Base-by-base conservation (phyloP, 1,140 invertebrate species). In the Drosophila pandora region DNA sequence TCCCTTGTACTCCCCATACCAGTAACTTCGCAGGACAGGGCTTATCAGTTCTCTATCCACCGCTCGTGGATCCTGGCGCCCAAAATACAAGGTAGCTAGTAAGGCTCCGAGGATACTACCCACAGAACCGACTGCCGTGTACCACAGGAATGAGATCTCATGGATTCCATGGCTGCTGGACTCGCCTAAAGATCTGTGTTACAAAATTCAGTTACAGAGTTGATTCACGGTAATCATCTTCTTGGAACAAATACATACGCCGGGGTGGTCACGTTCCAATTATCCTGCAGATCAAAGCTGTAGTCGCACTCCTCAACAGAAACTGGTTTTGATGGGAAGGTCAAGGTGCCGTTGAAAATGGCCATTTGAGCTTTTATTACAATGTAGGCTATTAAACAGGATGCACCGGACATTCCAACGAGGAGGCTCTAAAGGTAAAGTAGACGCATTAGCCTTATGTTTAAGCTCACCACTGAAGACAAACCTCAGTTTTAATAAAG, bases 401-500 rank as follows among this genome's bases (percentile, higher is more conserved):
- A 59, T 3, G 60, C 77, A 1, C 49, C n/a, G 0, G 69, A 73
- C 9, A 84, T 75, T 39, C 85, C 81, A 3, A 72, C 47, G 1
- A 90, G 47, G 13, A 83, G 61, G 22, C 82, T 90, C 82, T 90
- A 32, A 13, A 57, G 41, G 7, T 5, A 6, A 9, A 32, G 21
- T 8, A 23, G 10, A 12, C 9, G 9, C 1, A 10, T 12, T 22
- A 10, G 9, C 7, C 17, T 10, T 30, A 9, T 22, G 22, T 12
- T 43, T 54, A 23, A 12, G 13, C 0, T 2, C 9, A 32, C 8
- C 30, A 2, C 9, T 0, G 5, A 2, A 37, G 8, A 17, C 41
- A 43, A 63, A 90, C 95, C 60, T 93, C 93, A 5, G 94, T 93
- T 76, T 96, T 97, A 8, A 95, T 94, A 94, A 95, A 97, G 3